Base-by-base conservation (phyloP, 2,797 vertebrate species). In the Malurus splendens region DNA sequence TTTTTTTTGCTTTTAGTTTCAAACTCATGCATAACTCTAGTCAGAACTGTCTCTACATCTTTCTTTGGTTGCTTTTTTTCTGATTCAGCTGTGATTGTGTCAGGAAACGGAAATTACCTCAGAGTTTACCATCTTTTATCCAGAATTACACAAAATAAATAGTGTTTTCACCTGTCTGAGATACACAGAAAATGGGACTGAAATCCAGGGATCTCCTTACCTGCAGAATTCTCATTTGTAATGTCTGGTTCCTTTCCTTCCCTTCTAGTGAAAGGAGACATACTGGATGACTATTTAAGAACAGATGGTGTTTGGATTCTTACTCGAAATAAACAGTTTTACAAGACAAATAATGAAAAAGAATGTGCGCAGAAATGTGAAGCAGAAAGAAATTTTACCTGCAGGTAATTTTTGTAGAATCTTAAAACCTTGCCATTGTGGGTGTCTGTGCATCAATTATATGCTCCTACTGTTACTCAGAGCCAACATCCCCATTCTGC, bases 281-380 rank as follows among this genome's bases (percentile, higher is more conserved):
- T 79, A 68, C 88, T 97, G 75, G 94, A 94, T 18, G 61, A 59
- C 64, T 98, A 97, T 33, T 68, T 94, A 50, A 96, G 78, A 68
- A 97, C 96, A 25, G 93, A 97, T 64, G 96, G 96, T 52, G 92
- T 97, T 52, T 97, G 96, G 14, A 51, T 97, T 75, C 9, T 87
- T 6, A 91, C 90, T 42, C 9, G 5, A 74, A 91, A 60, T 14
- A 96, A 83, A 75, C 77, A 87, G 70, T 52, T 67, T 42, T 92
- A 96, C 4, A 13, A 6, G 3, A 86, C 87, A 41, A 54, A 56
- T 20, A 93, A 86, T 14, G 22, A 91, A 28, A 64, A 60, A 1
- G 95, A 96, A 33, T 98, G 97, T 18, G 95, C 92, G 0, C 62
- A 60, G 3, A 96, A 88, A 73, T 98, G 97, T 74, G 96, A 97